Evolutionary conservation across 2,888 invertebrate species (phyloP), one percentile per base, ranked within the genome.

Genomic region (Andrena minutula): DNA sequence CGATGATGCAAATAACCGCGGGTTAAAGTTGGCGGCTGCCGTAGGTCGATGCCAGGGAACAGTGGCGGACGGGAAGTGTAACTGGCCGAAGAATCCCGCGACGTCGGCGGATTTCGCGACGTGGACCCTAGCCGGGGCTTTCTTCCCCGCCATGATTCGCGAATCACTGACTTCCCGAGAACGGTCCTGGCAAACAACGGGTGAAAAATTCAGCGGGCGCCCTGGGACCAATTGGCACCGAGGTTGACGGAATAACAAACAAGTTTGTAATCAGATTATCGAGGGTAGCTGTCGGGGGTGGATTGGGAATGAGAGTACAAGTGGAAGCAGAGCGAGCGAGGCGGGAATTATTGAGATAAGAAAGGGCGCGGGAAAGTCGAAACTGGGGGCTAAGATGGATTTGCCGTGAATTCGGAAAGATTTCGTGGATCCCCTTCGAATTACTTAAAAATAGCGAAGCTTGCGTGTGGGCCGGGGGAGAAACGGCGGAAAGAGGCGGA

Each of bases 391-490:
- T 10, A 53, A 49, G 65, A 61, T 53, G 71, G 68, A 63, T 63
- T 53, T 41, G 12, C 12, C 7, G 5, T 26, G 20, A 20, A 32
- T 10, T 64, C 4, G 28, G 16, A 12, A 26, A 66, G 30, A 16
- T 30, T 41, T 16, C 30, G 10, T 7, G 49, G 58, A 10, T n/a
- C 53, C 4, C 1, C 23, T 26, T 10, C 26, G 26, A 0, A 23
- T 12, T 65, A 53, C 51, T 81, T 73, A 65, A 53, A 79, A 81
- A 74, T 41, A 56, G 68, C 58, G 58, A 69, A 49, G 64, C 20
- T 73, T 79, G 68, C 72, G 51, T 10, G 41, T 51, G 58, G 23
- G 20, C 12, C n/a, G n/a, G 30, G 30, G n/a, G 23, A 53, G 69
- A 65, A 64, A 65, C 47, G n/a, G 23, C n/a, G 35, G 66, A 51